Conservation (phyloP, 2,797 vertebrate genomes). For the Microctenopoma lineatum region DNA sequence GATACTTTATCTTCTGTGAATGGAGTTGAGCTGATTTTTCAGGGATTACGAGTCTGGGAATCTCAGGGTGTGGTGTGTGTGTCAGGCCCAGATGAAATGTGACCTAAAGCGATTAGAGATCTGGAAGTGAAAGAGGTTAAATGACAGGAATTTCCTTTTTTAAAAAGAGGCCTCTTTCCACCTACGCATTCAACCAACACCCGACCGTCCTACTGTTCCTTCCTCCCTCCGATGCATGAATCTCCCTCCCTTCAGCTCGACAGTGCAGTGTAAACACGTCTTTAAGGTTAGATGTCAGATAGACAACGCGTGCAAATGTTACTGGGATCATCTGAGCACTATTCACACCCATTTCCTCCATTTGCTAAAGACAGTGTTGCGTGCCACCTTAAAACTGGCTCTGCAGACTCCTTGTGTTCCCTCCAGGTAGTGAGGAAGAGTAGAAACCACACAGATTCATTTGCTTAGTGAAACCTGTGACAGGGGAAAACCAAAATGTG, state of each 20-base stretch:
- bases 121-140: conserved; percentile 48
- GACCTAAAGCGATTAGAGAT: conserved; percentile 46
- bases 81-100: conserved; percentile 50
- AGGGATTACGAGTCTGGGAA: conserved; percentile 6
- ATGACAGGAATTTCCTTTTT: conserved; percentile 70
- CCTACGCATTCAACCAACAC: conserved; percentile 34
- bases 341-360: conserved; percentile 34
- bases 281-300: conserved; percentile 28
- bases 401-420: too few relatives aligned
- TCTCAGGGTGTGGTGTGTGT: conserved; percentile 29
- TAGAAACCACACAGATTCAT: background rate
- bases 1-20: conserved; percentile 11
- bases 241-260: background rate
- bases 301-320: background rate
- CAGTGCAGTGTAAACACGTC: conserved; percentile 9
- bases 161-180: conserved; percentile 32
- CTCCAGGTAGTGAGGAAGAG: background rate
- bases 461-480: background rate
- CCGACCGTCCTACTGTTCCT: conserved; percentile 38
- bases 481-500: background rate
- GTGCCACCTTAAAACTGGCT: too few relatives aligned
- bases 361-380: conserved; percentile 24
- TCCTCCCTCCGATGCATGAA: conserved; percentile 1
- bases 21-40: conserved; percentile 12
- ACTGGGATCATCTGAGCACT: conserved; percentile 13